A percentile compares a stretch with the other conserved stretches of the same genome.
These are phyloP conservation scores for Caenorhabditis plicata DNA, from an alignment of 2,888 invertebrate species.

Conservation along the genomic window DNA sequence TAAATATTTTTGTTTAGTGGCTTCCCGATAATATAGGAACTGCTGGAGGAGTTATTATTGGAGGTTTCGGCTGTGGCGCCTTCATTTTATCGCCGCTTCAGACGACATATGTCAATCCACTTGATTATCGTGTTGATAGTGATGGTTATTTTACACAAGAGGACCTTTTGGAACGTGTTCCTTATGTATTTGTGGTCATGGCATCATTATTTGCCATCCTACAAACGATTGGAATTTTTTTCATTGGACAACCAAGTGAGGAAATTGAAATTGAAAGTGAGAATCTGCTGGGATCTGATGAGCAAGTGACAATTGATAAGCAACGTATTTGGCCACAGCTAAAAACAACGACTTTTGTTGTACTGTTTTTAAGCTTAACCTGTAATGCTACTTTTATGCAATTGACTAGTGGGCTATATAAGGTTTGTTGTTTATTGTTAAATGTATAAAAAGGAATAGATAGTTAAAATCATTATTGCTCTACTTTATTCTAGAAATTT, in stretches of 20 bases:
- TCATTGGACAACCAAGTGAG: conserved; percentile 49
- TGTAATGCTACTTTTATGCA: conserved; percentile 59
- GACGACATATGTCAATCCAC: conserved; percentile 59
- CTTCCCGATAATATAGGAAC: conserved; percentile 63
- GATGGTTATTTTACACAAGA: conserved; percentile 59
- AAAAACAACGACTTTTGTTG: conserved; percentile 48
- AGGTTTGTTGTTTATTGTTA: no score
- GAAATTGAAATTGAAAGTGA: conserved; percentile 28
- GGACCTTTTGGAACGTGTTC: conserved; percentile 60
- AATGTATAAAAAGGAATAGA: no score
- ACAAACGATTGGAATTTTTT: conserved; percentile 54
- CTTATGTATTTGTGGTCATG: conserved; percentile 57
- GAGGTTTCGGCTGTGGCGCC: conserved; percentile 67
- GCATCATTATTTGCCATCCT: conserved; percentile 49
- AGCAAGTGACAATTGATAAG: conserved; percentile 21
- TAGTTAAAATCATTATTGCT: no score
- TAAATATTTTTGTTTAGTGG: conserved; percentile 50
- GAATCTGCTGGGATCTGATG: conserved; percentile 17
- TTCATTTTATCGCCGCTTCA: conserved; percentile 41
- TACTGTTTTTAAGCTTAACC: conserved; percentile 54
- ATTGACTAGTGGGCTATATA: conserved; percentile 57
- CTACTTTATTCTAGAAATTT: no score
- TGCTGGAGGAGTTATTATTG: conserved; percentile 67
- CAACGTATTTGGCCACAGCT: conserved; percentile 23
- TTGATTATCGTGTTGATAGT: conserved; percentile 50